Evolutionary conservation across 2,888 invertebrate genomes (phyloP), one percentile per base, ranked within the genome.

Genomic region (Creontiades dilutus): DNA sequence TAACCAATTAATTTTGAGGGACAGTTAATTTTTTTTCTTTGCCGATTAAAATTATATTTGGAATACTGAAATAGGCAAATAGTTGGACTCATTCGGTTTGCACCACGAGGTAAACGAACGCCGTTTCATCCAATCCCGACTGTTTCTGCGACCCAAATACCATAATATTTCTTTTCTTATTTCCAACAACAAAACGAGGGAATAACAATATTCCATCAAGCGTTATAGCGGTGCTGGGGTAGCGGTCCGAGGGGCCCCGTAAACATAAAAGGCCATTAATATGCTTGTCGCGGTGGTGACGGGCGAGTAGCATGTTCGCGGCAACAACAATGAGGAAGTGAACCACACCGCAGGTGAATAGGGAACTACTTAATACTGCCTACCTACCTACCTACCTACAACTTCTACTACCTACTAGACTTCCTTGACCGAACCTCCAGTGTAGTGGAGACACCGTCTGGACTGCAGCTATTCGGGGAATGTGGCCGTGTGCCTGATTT

Each of bases 241-340:
- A 68, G 68, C 68, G 68, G 68, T 68, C 23, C 23, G 68, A n/a
- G 57, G 57, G 11, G 12, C 57, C n/a, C 57, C 57, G 68, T 68
- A 68, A 68, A 68, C 68, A 68, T 68, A 23, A 68, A 61, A 68
- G 68, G 68, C 68, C 68, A 68, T 68, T 68, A 68, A 68, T 68
- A 68, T 68, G 68, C 68, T 68, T 68, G 68, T 68, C 68, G 23
- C 68, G 23, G 68, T 23, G 68, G 68, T 68, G 68, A 68, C 68
- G 23, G 68, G 57, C 57, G 57, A 16, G 68, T 23, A 19, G 68
- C 68, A 68, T 68, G 68, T 68, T 23, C 68, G 13, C 19, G 61
- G 19, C 23, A 12, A 68, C 68, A 68, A 68, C 68, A 68, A 68
- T 68, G 68, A 68, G 68, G 68, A 68, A 68, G 68, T 68, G 68